Evolutionary conservation across 1,140 invertebrate species (phyloP), one percentile per base, ranked within the genome.

Genomic region (Drosophila kepulauana): DNA sequence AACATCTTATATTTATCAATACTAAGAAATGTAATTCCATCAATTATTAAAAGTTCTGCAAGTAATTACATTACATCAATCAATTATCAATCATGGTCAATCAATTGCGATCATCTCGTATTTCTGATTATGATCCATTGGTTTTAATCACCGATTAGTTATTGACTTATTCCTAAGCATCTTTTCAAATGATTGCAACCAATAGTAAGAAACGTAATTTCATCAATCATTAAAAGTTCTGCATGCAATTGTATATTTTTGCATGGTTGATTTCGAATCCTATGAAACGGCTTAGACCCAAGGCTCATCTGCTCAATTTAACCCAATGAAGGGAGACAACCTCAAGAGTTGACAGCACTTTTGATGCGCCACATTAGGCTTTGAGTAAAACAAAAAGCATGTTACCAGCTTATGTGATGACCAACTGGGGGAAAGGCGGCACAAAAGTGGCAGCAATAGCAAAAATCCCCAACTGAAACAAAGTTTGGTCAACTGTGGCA

Each of bases 331-430:
- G 25, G 51, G 49, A 48, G 38, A 56, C 13, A 13, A 56, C 59
- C 66, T 75, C 54, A 78, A 70, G 67, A 70, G 59, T 71, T 78
- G 38, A 78, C 46, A 64, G 51, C 46, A 61, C 75, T 75, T 69
- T 35, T 59, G 71, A 64, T 75, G 59, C 59, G 72, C 35, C 56
- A 66, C 77, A 79, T 79, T 76, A 76, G 72, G 72, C 58, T 75
- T 75, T 46, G 73, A 57, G 73, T 75, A 79, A 79, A 79, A 76
- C 77, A 79, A 76, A 79, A 79, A 75, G 45, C 77, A 72, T 79
- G 77, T 79, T 57, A 58, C 56, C 65, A 62, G 66, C 75, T 78
- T 64, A 79, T 48, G 33, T 43, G 63, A 69, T 75, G 71, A 45
- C 63, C 75, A 62, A 62, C 56, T 54, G 20, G 68, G 54, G 73